Conservation (phyloP, 2,888 invertebrate genomes). For the Euphydryas editha region DNA sequence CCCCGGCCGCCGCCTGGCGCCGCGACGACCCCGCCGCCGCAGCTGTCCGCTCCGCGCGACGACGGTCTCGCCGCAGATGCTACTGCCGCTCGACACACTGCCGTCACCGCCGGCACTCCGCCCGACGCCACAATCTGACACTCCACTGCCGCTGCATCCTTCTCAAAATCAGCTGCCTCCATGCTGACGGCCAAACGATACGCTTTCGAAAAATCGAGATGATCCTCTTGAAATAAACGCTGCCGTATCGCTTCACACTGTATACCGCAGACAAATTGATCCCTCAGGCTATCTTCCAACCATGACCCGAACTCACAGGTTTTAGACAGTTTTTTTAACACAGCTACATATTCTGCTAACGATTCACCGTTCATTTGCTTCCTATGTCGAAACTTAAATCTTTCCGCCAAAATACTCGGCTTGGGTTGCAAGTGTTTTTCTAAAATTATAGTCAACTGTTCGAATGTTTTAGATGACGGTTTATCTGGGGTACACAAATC, state of each 20-base stretch:
- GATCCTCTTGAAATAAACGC: conserved; percentile 31
- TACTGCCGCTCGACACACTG: background rate
- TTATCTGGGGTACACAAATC: conserved; percentile 28
- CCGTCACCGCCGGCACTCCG: background rate
- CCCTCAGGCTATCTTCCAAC: conserved; percentile 32
- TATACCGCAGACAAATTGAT: conserved; percentile 32
- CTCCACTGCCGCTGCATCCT: conserved; percentile 26
- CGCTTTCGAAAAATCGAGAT: conserved; percentile 27
- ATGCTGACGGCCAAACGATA: conserved; percentile 31
- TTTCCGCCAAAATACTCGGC: conserved; percentile 21
- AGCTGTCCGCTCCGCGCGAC: background rate
- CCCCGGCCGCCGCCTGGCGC: too few relatives aligned
- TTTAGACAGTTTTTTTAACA: conserved; percentile 25
- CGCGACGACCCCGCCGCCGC: background rate
- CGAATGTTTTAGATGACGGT: conserved; percentile 20
- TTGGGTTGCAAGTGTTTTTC: conserved; percentile 27
- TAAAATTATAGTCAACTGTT: conserved; percentile 17
- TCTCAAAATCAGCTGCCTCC: conserved; percentile 39
- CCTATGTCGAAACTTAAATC: conserved; percentile 23
- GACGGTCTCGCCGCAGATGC: background rate
- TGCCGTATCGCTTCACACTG: conserved; percentile 29
- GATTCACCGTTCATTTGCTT: conserved; percentile 17
- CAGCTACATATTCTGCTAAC: conserved; percentile 14
- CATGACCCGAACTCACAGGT: conserved; percentile 23
- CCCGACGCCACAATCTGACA: background rate